phyloP scores from a whole-genome alignment of 2,797 vertebrate species.

The Sebastes iracundus region DNA sequence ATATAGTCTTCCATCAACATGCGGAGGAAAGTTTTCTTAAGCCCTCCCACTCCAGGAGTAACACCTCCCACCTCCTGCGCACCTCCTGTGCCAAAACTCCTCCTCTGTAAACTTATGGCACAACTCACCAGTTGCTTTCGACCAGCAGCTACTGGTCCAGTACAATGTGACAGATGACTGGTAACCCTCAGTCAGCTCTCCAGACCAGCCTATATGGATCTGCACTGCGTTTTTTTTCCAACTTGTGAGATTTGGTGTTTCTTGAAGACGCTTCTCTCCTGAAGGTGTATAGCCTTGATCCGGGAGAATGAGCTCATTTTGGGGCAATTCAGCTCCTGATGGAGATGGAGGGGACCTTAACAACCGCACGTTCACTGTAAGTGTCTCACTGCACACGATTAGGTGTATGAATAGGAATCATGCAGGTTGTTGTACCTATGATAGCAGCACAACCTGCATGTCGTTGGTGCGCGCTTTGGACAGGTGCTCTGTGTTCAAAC shows the following conservation, averaged over 20 bases:
- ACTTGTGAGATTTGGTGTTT: constrained; percentile 18
- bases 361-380: constrained; percentile 78
- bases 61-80: constrained; percentile 55
- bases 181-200: constrained; percentile 15
- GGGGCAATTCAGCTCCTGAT: constrained; percentile 36
- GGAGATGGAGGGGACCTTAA: constrained; percentile 53
- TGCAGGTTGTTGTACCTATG: neutral
- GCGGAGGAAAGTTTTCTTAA: constrained; percentile 45
- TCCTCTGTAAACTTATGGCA: constrained; percentile 70
- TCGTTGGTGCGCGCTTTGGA: constrained; percentile 8
- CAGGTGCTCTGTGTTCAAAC: constrained; percentile 32
- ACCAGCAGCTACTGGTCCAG: constrained; percentile 12
- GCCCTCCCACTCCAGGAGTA: constrained; percentile 62
- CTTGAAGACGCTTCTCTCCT: constrained; percentile 25
- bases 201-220: constrained; percentile 57
- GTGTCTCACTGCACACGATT: constrained; percentile 48
- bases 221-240: neutral
- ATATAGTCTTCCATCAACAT: neutral
- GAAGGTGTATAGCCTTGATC: constrained; percentile 35
- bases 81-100: constrained; percentile 53
- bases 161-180: constrained; percentile 57
- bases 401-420: neutral
- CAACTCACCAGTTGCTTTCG: constrained; percentile 48
- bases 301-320: constrained; percentile 70
- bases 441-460: neutral